These are phyloP conservation scores for Equus quagga DNA, from an alignment of 2,113 vertebrate species.

Conservation along the genomic window DNA sequence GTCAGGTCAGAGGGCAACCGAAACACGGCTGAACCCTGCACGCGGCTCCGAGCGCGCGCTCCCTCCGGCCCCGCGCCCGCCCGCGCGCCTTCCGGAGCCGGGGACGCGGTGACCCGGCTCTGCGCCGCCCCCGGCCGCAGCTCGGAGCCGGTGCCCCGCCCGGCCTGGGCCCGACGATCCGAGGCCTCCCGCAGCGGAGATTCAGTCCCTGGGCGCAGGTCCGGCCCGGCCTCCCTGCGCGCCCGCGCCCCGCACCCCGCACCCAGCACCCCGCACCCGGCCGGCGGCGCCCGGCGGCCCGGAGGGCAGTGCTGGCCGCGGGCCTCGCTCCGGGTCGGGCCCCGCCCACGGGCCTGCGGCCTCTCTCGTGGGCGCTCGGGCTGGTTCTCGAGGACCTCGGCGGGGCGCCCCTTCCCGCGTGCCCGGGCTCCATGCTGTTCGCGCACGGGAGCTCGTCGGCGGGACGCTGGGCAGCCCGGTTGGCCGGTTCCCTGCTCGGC, in stretches of 20 bases:
- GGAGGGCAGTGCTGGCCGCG: not conserved
- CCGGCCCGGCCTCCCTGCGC: slow-evolving; percentile 72
- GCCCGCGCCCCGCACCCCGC: not conserved
- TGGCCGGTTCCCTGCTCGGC: slow-evolving; percentile 60
- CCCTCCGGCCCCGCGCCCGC: not conserved
- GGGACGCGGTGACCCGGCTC: not conserved
- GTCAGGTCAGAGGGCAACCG: slow-evolving; percentile 92
- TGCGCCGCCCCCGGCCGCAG: not conserved
- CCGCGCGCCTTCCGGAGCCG: not conserved
- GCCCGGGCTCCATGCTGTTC: not conserved
- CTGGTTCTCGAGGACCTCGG: not conserved
- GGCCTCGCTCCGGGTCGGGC: not conserved
- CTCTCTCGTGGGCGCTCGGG: not conserved
- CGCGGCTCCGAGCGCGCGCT: slow-evolving; percentile 59
- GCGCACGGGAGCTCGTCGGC: too few relatives aligned
- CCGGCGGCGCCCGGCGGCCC: slow-evolving; percentile 84
- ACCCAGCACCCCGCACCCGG: slow-evolving; percentile 70
- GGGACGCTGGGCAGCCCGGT: too few relatives aligned
- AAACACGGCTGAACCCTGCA: slow-evolving; percentile 87
- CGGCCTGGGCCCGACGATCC: too few relatives aligned
- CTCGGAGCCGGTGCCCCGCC: not conserved
- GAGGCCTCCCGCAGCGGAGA: not conserved
- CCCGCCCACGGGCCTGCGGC: not conserved
- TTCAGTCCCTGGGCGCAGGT: not conserved
- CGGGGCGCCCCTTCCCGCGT: too few relatives aligned